Evolutionary conservation across 2,888 invertebrate genomes (phyloP), one percentile per base, ranked within the genome.

Genomic region (Parochlus steinenii): DNA sequence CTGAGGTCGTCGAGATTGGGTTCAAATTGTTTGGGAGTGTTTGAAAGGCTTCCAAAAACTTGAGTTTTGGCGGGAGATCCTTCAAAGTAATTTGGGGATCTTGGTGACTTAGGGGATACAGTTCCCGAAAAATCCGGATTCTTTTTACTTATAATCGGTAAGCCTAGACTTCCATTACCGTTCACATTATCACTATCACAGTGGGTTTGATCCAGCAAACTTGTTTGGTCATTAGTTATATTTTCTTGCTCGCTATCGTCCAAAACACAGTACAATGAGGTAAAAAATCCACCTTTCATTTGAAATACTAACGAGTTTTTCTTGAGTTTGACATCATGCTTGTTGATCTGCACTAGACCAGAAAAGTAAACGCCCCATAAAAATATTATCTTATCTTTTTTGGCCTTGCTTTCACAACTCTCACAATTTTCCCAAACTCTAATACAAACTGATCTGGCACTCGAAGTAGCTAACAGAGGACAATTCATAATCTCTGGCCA

Each of bases 321-420:
- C 8, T 46, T 44, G 34, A 50, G 53, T 38, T 52, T 51, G 1
- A 46, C 39, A 16, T 48, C 47, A 2, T 47, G 20, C 34, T 46
- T 35, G 50, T 39, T 19, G 34, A 81, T 65, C 47, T 78, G 81
- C 34, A 78, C 65, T 10, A 92, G 63, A 1, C 89, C 89, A 38
- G 78, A 78, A 47, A 92, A 76, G 48, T 83, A 77, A 4, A 92
- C 70, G 3, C 79, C 79, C 85, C 86, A 89, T 3, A 81, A 75
- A 46, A 82, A 71, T 10, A 83, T 59, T 28, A 75, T 62, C 7
- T 62, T 58, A 48, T 80, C 75, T n/a, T n/a, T n/a, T n/a, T n/a
- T n/a, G 31, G 62, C 61, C 6, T 52, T 49, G 22, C 18, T 27
- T 22, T 33, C 6, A 20, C 31, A 26, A 6, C 8, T 10, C 17